A percentile compares a stretch with the other conserved stretches of the same genome.
Conservation (phyloP, 2,113 vertebrate species). For the Caretta caretta region DNA sequence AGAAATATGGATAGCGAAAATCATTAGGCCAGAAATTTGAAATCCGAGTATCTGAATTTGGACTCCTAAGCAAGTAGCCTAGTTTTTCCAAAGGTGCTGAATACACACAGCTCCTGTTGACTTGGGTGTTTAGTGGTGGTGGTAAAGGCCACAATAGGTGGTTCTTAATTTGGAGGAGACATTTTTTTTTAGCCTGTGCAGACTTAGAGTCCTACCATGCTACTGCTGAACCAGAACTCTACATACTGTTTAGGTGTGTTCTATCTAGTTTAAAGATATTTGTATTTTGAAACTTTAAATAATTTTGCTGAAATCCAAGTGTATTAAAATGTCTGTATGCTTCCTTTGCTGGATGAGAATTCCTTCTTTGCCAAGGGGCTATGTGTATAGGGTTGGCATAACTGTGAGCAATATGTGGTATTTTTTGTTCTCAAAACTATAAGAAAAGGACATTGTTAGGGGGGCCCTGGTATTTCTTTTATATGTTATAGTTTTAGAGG, state of each 20-base stretch:
- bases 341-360: slow-evolving; percentile 31
- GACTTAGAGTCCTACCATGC: background rate
- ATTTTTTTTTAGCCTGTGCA: background rate
- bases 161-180: background rate
- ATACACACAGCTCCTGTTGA: background rate
- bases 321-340: slow-evolving; percentile 20
- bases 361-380: slow-evolving; percentile 58
- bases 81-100: background rate
- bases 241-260: background rate
- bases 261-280: background rate
- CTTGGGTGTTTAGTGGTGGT: background rate
- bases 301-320: background rate
- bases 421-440: slow-evolving; percentile 21
- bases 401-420: slow-evolving; percentile 58
- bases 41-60: background rate
- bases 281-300: background rate
- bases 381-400: slow-evolving; percentile 65
- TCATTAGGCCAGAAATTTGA: background rate
- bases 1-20: background rate
- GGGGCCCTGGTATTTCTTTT: slow-evolving; percentile 78
- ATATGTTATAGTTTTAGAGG: slow-evolving; percentile 77
- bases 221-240: background rate
- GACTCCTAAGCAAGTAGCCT: background rate
- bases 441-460: slow-evolving; percentile 72
- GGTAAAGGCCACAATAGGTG: background rate